A percentile compares a stretch with the other conserved stretches of the same genome.
Evolutionary conservation across 2,797 vertebrate species (phyloP).

Genomic region (Myoxocephalus aenaeus): DNA sequence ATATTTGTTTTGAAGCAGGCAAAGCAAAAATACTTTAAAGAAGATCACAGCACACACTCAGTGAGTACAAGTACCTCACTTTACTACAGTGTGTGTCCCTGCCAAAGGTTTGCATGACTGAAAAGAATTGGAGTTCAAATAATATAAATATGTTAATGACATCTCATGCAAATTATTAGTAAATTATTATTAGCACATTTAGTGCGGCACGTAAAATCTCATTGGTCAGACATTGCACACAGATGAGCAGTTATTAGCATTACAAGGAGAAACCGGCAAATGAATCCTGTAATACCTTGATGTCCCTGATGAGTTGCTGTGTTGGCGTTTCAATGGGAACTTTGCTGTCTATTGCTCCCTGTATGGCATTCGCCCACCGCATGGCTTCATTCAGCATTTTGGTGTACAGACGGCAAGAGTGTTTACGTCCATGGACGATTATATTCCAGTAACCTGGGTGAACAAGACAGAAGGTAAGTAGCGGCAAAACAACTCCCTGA

Average conservation of each 20-base stretch:
- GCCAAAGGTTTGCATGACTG: slow-evolving; percentile 76
- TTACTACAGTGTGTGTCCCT: slow-evolving; percentile 74
- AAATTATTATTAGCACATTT: neutral
- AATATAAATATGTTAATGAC: slow-evolving; percentile 28
- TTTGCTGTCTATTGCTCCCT: slow-evolving; percentile 93
- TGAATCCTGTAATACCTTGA: slow-evolving; percentile 85
- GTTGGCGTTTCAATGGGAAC: slow-evolving; percentile 95
- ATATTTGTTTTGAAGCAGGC: slow-evolving; percentile 5
- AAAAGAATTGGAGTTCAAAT: slow-evolving; percentile 58
- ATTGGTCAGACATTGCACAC: neutral
- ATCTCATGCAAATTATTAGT: neutral
- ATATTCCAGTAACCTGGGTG: slow-evolving; percentile 92
- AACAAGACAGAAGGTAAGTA: slow-evolving; percentile 6
- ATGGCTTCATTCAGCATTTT: slow-evolving; percentile 94
- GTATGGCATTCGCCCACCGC: slow-evolving; percentile 93
- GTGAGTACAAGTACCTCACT: slow-evolving; percentile 82
- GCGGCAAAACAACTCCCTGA: neutral
- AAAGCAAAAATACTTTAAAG: slow-evolving; percentile 1
- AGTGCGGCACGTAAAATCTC: neutral
- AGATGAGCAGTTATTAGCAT: neutral
- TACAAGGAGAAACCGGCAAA: slow-evolving; percentile 5
- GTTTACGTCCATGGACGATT: slow-evolving; percentile 91
- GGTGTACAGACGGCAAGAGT: slow-evolving; percentile 92
- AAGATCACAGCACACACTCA: slow-evolving; percentile 69
- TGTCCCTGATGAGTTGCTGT: slow-evolving; percentile 94